A percentile compares a stretch with the other conserved stretches of the same genome.
Evolutionary conservation across 2,888 invertebrate species (phyloP).

Genomic region (Eilema caniola): DNA sequence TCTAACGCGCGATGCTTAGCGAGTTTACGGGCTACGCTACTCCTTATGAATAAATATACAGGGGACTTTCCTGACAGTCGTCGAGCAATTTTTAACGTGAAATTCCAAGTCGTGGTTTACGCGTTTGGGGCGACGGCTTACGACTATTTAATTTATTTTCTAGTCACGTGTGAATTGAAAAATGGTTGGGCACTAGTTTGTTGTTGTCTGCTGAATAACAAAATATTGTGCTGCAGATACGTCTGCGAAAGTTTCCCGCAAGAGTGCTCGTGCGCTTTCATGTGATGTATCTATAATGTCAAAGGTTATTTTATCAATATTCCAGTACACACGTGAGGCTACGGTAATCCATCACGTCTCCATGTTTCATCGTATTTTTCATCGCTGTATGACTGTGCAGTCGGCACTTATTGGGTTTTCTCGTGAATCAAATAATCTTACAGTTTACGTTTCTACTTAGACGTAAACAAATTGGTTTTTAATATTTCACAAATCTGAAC

Average conservation of each 20-base stretch:
- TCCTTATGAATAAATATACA: conserved; percentile 69
- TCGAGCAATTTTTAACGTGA: conserved; percentile 48
- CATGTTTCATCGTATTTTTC: conserved; percentile 46
- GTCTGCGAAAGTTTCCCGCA: conserved; percentile 24
- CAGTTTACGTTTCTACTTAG: neutral
- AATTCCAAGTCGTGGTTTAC: conserved; percentile 49
- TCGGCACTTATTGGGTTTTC: conserved; percentile 37
- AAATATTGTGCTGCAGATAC: conserved; percentile 48
- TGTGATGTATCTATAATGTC: conserved; percentile 42
- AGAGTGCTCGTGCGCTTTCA: conserved; percentile 16
- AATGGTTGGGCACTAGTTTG: conserved; percentile 70
- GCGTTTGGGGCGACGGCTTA: conserved; percentile 50
- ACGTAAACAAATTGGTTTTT: neutral
- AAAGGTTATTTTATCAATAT: conserved; percentile 52
- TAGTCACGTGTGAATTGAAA: conserved; percentile 76
- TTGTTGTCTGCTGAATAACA: conserved; percentile 70
- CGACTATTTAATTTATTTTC: conserved; percentile 58
- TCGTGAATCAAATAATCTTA: conserved; percentile 39
- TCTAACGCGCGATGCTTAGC: conserved; percentile 68
- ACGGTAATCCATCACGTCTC: conserved; percentile 52
- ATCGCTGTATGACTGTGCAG: conserved; percentile 38
- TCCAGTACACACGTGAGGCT: conserved; percentile 36
- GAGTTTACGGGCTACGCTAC: conserved; percentile 53
- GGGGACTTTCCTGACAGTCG: conserved; percentile 46
- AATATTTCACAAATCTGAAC: neutral